Percentiles rank a stretch among this genome's conserved stretches.
These are phyloP conservation scores for Etheostoma perlongum DNA, from an alignment of 2,797 vertebrate genomes.

Conservation along the genomic window DNA sequence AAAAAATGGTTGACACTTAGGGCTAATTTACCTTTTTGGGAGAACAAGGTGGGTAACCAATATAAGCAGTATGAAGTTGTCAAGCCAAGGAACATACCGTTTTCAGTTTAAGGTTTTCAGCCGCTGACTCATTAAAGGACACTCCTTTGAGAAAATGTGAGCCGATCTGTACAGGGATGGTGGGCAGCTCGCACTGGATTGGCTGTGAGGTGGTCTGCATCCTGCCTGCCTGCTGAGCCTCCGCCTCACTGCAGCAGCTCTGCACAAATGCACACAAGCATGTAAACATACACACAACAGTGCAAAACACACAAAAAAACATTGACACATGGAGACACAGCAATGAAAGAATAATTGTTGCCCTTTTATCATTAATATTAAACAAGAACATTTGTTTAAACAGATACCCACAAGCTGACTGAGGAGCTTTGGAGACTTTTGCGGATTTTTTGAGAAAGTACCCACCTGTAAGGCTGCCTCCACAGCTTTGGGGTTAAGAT, in stretches of 20 bases:
- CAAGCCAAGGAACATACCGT: conserved; percentile 84
- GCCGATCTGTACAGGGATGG: conserved; percentile 96
- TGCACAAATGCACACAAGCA: conserved; percentile 38
- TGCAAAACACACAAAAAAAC: conserved; percentile 5
- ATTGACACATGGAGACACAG: background rate
- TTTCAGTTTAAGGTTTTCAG: conserved; percentile 98
- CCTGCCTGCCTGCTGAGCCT: conserved; percentile 96
- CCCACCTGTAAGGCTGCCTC: conserved; percentile 95
- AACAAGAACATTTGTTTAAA: too few species aligned
- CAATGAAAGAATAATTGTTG: background rate
- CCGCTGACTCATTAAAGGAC: conserved; percentile 96
- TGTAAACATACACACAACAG: conserved; percentile 23
- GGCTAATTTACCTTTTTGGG: background rate
- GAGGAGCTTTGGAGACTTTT: too few species aligned
- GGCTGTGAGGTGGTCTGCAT: conserved; percentile 96
- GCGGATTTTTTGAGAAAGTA: background rate
- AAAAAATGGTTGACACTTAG: background rate
- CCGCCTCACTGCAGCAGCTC: conserved; percentile 97
- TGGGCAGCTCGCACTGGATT: conserved; percentile 98
- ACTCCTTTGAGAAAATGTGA: conserved; percentile 97
- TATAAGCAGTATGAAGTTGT: background rate
- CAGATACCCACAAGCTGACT: too few species aligned
- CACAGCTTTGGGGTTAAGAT: conserved; percentile 95
- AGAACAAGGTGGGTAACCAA: background rate
- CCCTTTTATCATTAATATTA: background rate